Conservation (phyloP, 2,888 invertebrate genomes). For the Lomographa bimaculata region DNA sequence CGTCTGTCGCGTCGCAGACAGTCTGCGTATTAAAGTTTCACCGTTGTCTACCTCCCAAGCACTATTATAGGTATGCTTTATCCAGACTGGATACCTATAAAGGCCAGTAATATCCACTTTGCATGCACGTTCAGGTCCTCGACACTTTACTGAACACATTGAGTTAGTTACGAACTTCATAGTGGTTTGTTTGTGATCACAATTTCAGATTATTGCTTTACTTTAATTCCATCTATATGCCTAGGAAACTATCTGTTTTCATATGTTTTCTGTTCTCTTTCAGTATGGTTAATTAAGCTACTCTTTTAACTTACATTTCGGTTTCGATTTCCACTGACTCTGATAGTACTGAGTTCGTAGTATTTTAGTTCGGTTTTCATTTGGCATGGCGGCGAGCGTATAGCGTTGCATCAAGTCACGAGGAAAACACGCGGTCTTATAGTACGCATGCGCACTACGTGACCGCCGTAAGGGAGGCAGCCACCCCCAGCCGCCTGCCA, state of each 20-base stretch:
- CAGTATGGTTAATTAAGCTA: too few species aligned
- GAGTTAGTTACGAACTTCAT: conserved; percentile 27
- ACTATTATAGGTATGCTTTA: conserved; percentile 42
- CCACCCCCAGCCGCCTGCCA: conserved; percentile 40
- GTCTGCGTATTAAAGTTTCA: conserved; percentile 67
- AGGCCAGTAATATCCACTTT: conserved; percentile 49
- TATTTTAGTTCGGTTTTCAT: conserved; percentile 22
- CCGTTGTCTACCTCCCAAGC: conserved; percentile 47
- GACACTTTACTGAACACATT: conserved; percentile 38
- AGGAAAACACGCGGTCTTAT: conserved; percentile 71
- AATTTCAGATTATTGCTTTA: conserved; percentile 3
- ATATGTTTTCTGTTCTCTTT: too few species aligned
- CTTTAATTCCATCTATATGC: too few species aligned
- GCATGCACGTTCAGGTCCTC: conserved; percentile 43
- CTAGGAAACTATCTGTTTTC: too few species aligned
- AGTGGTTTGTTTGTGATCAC: conserved; percentile 13
- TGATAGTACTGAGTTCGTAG: conserved; percentile 11
- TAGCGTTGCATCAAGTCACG: conserved; percentile 58
- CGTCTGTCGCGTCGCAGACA: conserved; percentile 24
- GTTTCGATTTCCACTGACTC: conserved; percentile 5
- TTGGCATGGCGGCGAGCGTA: conserved; percentile 28
- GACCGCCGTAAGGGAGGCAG: conserved; percentile 27
- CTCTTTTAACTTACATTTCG: not conserved
- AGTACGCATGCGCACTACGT: conserved; percentile 68
- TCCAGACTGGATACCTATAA: conserved; percentile 53